Conservation (phyloP, 2,888 invertebrate genomes). For the Trichogramma dendrolimi region DNA sequence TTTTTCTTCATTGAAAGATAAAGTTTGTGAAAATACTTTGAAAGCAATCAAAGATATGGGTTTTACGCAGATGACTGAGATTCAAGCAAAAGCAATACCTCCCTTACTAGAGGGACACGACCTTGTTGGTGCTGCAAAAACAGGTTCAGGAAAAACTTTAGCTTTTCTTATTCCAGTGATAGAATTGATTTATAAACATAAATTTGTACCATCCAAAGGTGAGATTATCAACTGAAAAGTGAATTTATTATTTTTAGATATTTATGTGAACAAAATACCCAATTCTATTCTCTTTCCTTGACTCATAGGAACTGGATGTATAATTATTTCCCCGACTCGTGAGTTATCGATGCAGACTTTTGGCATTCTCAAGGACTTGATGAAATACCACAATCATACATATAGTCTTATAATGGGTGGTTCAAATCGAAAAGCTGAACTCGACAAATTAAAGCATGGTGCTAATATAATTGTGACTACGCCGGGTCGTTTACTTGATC, state of each 20-base stretch:
- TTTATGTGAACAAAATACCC: not conserved
- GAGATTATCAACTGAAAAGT: conserved; percentile 36
- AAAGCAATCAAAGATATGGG: conserved; percentile 87
- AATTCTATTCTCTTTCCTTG: not conserved
- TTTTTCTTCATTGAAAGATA: conserved; percentile 58
- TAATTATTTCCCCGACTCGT: conserved; percentile 92
- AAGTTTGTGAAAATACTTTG: conserved; percentile 77
- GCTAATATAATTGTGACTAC: conserved; percentile 94
- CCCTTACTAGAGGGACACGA: conserved; percentile 89
- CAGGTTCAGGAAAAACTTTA: conserved; percentile 94
- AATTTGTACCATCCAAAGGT: conserved; percentile 91
- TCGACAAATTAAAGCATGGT: conserved; percentile 84
- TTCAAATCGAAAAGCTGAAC: conserved; percentile 85
- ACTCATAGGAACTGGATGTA: conserved; percentile 75
- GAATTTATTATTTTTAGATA: not conserved
- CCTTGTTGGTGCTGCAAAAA: conserved; percentile 90
- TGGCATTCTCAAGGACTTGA: conserved; percentile 90
- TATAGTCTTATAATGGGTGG: conserved; percentile 96
- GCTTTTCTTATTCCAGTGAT: conserved; percentile 95
- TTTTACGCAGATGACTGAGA: conserved; percentile 91
- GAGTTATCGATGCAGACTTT: conserved; percentile 98
- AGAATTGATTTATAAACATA: conserved; percentile 82
- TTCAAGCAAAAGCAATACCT: conserved; percentile 86
- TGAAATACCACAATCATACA: conserved; percentile 88
- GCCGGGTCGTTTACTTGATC: conserved; percentile 91